Conservation (phyloP, 64 coral and sea anemone species). For the Acropora yongei region DNA sequence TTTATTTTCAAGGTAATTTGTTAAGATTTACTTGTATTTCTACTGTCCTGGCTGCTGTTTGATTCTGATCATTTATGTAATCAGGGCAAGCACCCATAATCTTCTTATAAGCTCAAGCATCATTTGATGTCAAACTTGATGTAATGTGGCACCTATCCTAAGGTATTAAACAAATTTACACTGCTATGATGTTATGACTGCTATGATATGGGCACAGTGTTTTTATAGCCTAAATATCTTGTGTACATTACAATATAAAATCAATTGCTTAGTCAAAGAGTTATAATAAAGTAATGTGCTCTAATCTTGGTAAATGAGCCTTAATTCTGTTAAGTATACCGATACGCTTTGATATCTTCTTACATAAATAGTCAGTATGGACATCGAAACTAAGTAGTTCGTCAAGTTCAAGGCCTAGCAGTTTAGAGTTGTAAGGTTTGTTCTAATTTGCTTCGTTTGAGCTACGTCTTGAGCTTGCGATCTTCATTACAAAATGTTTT, state of each 20-base stretch:
- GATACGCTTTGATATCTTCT: conserved; percentile 1
- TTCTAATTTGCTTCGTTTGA: conserved; percentile 5
- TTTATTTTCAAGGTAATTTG: neutral
- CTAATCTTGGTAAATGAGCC: too few species aligned
- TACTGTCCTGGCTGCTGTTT: conserved; percentile 27
- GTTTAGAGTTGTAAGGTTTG: neutral
- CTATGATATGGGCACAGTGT: too few species aligned
- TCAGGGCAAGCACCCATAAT: conserved; percentile 17
- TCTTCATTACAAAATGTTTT: neutral
- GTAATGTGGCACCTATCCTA: conserved; percentile 32
- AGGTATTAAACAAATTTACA: conserved; percentile 14
- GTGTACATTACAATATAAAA: too few species aligned
- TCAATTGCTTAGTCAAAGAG: too few species aligned
- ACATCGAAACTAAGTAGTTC: neutral
- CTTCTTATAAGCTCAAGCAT: conserved; percentile 33
- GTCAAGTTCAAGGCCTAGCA: conserved; percentile 1
- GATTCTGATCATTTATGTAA: conserved; percentile 35
- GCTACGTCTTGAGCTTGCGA: neutral
- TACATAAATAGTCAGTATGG: conserved; percentile 8
- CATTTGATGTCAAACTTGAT: conserved; percentile 35
- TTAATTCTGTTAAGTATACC: too few species aligned
- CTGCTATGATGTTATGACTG: too few species aligned
- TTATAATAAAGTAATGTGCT: too few species aligned
- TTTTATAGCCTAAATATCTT: too few species aligned
- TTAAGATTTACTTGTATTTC: conserved; percentile 35